These are phyloP conservation scores for Nothura maculosa DNA, from an alignment of 2,797 vertebrate genomes.

Conservation along the genomic window DNA sequence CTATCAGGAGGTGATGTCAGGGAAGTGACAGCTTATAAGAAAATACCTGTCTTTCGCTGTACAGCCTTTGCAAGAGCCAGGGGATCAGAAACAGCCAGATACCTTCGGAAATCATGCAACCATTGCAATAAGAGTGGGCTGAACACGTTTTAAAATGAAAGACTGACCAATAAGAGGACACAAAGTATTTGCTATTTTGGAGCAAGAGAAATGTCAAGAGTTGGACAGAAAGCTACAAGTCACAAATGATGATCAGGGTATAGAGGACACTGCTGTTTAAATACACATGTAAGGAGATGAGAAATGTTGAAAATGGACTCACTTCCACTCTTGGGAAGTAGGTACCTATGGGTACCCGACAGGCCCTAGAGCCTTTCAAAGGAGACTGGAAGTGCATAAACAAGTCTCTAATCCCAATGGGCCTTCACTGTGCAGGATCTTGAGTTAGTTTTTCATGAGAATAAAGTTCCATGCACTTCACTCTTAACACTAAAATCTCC, in stretches of 20 bases:
- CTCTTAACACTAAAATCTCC: neutral
- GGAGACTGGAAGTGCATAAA: neutral
- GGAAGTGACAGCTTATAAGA: neutral
- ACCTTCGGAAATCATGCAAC: neutral
- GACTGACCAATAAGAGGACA: neutral
- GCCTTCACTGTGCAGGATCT: neutral
- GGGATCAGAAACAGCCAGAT: neutral
- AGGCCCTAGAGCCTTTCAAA: neutral
- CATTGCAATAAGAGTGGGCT: neutral
- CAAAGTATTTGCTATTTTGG: neutral
- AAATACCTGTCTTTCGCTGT: neutral
- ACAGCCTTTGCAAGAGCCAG: neutral
- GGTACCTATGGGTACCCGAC: neutral
- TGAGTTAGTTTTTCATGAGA: neutral
- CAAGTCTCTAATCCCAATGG: neutral
- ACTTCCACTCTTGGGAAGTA: neutral
- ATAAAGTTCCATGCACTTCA: fast-evolving
- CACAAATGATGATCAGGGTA: fast-evolving
- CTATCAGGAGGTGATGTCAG: neutral
- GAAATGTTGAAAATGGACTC: neutral
- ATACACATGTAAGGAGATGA: fast-evolving
- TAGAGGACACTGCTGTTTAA: neutral
- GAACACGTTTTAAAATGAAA: neutral
- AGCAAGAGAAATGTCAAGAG: neutral
- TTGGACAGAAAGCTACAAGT: neutral